phyloP scores from a whole-genome alignment of 1,140 invertebrate species.

The Lasioglossum albipes region DNA sequence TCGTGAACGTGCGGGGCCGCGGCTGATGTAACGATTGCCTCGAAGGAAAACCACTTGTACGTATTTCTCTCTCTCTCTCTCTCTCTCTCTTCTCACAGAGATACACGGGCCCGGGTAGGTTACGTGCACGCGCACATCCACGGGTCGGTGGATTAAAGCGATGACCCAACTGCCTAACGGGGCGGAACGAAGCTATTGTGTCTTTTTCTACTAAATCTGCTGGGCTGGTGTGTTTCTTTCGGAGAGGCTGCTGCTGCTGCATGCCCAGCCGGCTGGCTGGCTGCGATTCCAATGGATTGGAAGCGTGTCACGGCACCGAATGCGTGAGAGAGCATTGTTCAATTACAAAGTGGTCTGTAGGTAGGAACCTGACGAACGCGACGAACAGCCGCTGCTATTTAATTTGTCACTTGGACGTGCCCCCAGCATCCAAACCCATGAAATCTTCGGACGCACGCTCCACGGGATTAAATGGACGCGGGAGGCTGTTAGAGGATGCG shows the following conservation, averaged over 20 bases:
- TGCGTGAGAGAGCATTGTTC: constrained; percentile 7
- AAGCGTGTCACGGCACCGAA: neutral
- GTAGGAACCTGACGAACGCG: constrained; percentile 29
- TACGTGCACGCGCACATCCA: neutral
- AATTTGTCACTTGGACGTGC: neutral
- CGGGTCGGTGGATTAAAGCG: constrained; percentile 51
- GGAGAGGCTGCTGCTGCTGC: neutral
- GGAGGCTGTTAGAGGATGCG: no score
- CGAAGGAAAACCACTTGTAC: constrained; percentile 6
- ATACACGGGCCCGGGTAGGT: neutral
- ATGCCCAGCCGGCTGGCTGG: no score
- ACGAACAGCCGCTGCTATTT: neutral
- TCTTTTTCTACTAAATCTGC: constrained; percentile 50
- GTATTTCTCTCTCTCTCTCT: neutral
- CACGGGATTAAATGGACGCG: neutral
- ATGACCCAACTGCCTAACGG: constrained; percentile 53
- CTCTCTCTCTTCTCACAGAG: no score
- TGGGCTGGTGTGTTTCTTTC: constrained; percentile 30
- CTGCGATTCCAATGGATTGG: constrained; percentile 16
- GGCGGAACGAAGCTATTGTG: constrained; percentile 46
- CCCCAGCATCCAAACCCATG: neutral
- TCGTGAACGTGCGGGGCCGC: neutral
- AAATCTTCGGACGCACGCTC: neutral
- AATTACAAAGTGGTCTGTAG: constrained; percentile 25
- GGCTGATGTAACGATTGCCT: neutral